Evolutionary conservation across 2,797 vertebrate species (phyloP).

Genomic region (Macroramphosus scolopax): DNA sequence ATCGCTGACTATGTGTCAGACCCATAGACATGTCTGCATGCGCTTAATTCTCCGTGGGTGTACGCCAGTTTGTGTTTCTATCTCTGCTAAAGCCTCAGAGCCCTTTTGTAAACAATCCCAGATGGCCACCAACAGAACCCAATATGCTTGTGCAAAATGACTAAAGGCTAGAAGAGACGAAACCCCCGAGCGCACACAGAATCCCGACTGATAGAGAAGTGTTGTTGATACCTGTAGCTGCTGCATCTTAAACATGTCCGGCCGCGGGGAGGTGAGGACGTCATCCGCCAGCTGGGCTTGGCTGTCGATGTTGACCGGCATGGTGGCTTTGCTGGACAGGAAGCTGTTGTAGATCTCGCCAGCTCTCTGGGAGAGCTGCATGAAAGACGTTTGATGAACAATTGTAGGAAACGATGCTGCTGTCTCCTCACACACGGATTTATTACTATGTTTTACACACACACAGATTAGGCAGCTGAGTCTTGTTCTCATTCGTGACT

Average conservation of each 20-base stretch:
- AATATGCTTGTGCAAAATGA: constrained; percentile 64
- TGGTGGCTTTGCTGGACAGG: constrained; percentile 96
- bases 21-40: constrained; percentile 39
- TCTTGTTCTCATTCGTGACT: no score
- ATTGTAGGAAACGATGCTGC: no score
- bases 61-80: constrained; percentile 69
- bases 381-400: constrained; percentile 1
- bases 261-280: constrained; percentile 90
- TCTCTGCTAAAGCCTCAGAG: constrained; percentile 58
- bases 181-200: constrained; percentile 34
- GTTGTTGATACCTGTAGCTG: constrained; percentile 90
- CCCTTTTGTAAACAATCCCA: constrained; percentile 72
- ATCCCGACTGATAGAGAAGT: not conserved
- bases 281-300: constrained; percentile 96
- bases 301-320: constrained; percentile 98
- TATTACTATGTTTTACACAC: not conserved
- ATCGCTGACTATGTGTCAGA: constrained; percentile 37
- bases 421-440: no score
- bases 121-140: constrained; percentile 62
- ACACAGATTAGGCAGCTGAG: no score
- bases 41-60: constrained; percentile 52
- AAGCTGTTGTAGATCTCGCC: constrained; percentile 97
- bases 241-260: constrained; percentile 98
- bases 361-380: constrained; percentile 91
- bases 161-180: constrained; percentile 50